phyloP scores from a whole-genome alignment of 2,113 vertebrate species.

The Plecotus auritus region DNA sequence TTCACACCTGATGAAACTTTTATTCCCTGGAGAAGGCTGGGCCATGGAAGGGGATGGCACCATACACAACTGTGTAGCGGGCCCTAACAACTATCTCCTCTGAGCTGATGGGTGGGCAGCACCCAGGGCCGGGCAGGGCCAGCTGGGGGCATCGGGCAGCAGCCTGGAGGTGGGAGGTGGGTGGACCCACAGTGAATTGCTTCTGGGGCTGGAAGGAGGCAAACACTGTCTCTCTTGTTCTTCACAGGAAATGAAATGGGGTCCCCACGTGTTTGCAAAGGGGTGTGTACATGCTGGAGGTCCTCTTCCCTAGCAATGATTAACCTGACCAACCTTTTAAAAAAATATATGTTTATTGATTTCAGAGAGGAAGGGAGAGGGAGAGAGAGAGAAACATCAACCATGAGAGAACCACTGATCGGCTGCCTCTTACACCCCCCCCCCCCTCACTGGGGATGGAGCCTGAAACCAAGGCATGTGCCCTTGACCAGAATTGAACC shows the following conservation, averaged over 20 bases:
- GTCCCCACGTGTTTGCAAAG: background rate
- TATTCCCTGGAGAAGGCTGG: background rate
- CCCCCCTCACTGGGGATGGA: too few relatives aligned
- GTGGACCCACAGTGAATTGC: background rate
- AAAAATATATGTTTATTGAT: background rate
- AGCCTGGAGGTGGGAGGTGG: too few relatives aligned
- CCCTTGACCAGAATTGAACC: too few relatives aligned
- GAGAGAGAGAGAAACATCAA: too few relatives aligned
- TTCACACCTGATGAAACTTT: background rate
- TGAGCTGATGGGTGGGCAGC: accelerated
- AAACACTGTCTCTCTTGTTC: background rate
- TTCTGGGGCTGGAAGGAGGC: background rate
- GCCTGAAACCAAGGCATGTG: too few relatives aligned
- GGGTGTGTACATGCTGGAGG: background rate
- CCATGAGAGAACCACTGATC: too few relatives aligned
- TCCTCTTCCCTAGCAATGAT: background rate
- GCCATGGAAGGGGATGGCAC: background rate
- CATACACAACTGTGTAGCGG: background rate
- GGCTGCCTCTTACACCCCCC: too few relatives aligned
- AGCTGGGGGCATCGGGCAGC: too few relatives aligned
- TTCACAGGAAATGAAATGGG: background rate
- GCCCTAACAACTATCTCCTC: background rate
- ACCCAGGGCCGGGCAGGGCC: too few relatives aligned
- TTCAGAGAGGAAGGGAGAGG: too few relatives aligned
- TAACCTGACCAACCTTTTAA: background rate